Base-by-base conservation (phyloP, 2,888 invertebrate genomes). In the Halocaridina rubra region DNA sequence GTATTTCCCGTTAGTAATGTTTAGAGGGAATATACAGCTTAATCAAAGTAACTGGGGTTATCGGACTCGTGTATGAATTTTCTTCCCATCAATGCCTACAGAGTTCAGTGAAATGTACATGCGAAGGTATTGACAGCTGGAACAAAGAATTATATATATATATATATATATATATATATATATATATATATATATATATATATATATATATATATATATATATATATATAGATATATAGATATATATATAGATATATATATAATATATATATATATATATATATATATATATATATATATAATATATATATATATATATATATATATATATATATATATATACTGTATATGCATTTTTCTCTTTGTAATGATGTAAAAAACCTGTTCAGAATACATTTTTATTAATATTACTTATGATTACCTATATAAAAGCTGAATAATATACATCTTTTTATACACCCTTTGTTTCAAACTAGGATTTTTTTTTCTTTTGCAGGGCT, bases 321-420 rank as follows among this genome's bases (percentile, higher is more conserved):
- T 72, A 72, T n/a, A 72, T 72, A 72, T n/a, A 72, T 72, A n/a
- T n/a, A n/a, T n/a, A n/a, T n/a, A n/a, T n/a, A n/a, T n/a, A n/a
- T n/a, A n/a, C n/a, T n/a, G n/a, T 39, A 72, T 72, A 72, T 72
- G 39, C 39, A 72, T 39, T 33, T 69, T 30, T 69, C 29, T 69
- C 29, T 30, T 30, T 69, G 32, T 69, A 69, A n/a, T n/a, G n/a
- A n/a, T n/a, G n/a, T n/a, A n/a, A n/a, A n/a, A n/a, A n/a, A n/a
- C n/a, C n/a, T n/a, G n/a, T n/a, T n/a, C n/a, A n/a, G n/a, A 30
- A 69, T 69, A 69, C 29, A 69, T 69, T 30, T 69, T 30, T 69
- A 8, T 29, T 8, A 61, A 7, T 13, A 61, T n/a, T 19, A 8
- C 22, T 8, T 8, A 8, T 19, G 22, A n/a, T 7, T 61, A 61